Base-by-base conservation (phyloP, 2,797 vertebrate genomes). In the Molossus alvarezi region DNA sequence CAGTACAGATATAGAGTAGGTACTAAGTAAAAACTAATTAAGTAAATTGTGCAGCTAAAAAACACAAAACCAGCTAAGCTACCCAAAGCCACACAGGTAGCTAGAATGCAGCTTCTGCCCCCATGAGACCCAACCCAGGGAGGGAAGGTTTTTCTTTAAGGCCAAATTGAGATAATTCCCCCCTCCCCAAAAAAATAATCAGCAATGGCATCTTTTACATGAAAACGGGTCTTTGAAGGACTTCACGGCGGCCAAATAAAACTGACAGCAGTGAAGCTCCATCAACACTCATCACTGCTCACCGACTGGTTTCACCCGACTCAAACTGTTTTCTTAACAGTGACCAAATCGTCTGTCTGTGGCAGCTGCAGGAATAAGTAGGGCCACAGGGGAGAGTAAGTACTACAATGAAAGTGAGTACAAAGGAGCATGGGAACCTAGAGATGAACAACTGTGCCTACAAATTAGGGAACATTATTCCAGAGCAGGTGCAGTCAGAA, bases 241-340 rank as follows among this genome's bases (percentile, higher is more conserved):
- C 18, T 75, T 62, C 64, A 62, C 84, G n/a, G 29, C 0, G 15
- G 10, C 55, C 55, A 64, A 80, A 84, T 53, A 82, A 53, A 92
- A 62, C 48, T 51, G 23, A 92, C 13, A 45, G 21, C 9, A n/a
- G 10, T 37, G 76, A 94, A 53, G 5, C 17, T 53, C 2, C 6
- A 2, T 33, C 33, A 64, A 71, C 27, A 79, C 58, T 58, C 13
- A 41, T 65, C 72, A 67, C 23, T 81, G 55, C 41, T 71, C 17
- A 71, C 5, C 17, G 64, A 60, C 45, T 71, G 60, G 69, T 84
- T 88, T 75, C 69, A 62, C 11, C 13, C 64, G 29, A 91, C 57
- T 84, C 21, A 83, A 88, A 82, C 79, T 60, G 48, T 51, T 37
- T 93, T 84, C 72, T 88, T 75, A 67, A 73, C 79, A 64, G 51